Evolutionary conservation across 2,888 invertebrate genomes (phyloP).

Genomic region (Synergus umbraculus): DNA sequence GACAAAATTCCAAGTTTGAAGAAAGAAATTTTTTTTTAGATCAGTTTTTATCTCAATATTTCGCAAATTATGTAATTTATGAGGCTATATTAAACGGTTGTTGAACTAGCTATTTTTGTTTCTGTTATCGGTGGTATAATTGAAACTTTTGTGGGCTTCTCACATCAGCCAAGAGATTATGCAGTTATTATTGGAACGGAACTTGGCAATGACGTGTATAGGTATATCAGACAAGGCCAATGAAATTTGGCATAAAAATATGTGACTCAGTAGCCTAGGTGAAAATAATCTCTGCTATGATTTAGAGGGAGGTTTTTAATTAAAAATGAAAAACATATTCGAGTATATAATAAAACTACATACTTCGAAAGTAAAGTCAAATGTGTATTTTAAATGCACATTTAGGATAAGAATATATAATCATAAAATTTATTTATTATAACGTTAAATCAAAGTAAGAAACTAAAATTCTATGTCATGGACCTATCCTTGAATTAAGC

Average conservation of each 20-base stretch:
- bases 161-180: constrained; percentile 14
- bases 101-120: constrained; percentile 69
- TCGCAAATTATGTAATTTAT: neutral
- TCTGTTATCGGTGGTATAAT: constrained; percentile 60
- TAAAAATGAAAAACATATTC: neutral
- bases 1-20: neutral
- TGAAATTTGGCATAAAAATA: constrained; percentile 4
- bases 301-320: neutral
- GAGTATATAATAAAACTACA: neutral
- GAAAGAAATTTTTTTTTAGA: neutral
- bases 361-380: neutral
- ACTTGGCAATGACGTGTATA: constrained; percentile 22
- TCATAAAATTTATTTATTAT: neutral
- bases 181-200: constrained; percentile 22
- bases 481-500: constrained; percentile 69
- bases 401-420: neutral
- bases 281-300: neutral
- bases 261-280: neutral
- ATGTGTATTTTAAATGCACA: neutral
- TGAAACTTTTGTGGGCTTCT: constrained; percentile 45
- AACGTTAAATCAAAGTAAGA: constrained; percentile 18
- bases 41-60: neutral
- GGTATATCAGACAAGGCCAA: neutral
- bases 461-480: constrained; percentile 70
- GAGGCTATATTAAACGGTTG: constrained; percentile 52